These are phyloP conservation scores for Notoglanidium macrostoma DNA, from an alignment of 2,797 vertebrate genomes.

Conservation along the genomic window DNA sequence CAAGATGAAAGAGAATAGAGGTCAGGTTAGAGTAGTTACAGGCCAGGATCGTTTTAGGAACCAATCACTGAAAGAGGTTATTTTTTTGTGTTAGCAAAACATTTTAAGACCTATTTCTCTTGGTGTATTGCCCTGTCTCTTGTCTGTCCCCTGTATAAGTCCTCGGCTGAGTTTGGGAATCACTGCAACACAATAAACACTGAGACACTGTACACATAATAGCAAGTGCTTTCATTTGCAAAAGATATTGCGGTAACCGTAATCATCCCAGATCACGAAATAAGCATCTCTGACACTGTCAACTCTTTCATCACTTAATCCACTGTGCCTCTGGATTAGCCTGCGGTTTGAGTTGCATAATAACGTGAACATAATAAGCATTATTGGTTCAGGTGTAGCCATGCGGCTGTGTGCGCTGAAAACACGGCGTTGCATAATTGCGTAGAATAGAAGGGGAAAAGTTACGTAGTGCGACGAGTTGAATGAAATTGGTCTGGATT, in stretches of 20 bases:
- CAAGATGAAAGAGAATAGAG: neutral
- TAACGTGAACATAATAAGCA: conserved; percentile 15
- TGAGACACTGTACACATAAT: conserved; percentile 62
- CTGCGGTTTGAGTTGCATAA: conserved; percentile 42
- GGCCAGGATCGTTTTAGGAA: neutral
- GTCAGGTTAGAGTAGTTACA: neutral
- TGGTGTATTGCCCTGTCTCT: neutral
- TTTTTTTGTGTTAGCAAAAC: neutral
- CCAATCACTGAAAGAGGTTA: neutral
- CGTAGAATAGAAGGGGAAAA: neutral
- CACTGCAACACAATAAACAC: conserved; percentile 50
- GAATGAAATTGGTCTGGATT: neutral
- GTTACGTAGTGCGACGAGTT: neutral
- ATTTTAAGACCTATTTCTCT: neutral
- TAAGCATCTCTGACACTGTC: conserved; percentile 50
- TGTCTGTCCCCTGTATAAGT: conserved; percentile 7
- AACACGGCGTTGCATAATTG: conserved; percentile 51
- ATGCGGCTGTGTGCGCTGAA: conserved; percentile 41
- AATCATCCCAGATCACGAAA: conserved; percentile 49
- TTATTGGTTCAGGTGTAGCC: conserved; percentile 33
- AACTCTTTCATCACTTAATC: conserved; percentile 28
- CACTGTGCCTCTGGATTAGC: conserved; percentile 43
- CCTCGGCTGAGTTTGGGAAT: conserved; percentile 40
- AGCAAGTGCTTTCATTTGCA: conserved; percentile 63
- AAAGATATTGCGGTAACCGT: conserved; percentile 58